These are phyloP conservation scores for Acanthosepion esculentum DNA, from an alignment of 2,888 invertebrate species.

Conservation along the genomic window DNA sequence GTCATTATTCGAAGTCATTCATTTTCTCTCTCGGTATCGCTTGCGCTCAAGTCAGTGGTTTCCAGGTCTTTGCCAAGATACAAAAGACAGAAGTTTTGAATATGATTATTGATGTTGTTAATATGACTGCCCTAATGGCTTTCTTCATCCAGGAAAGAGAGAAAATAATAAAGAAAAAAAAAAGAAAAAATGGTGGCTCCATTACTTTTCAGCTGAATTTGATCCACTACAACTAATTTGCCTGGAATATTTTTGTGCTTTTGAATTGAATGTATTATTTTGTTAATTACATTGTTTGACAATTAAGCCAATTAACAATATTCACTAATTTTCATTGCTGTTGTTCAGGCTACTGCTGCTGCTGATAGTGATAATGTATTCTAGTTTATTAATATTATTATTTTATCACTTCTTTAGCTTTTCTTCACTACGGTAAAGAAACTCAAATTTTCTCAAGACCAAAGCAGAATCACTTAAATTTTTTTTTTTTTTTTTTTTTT, in stretches of 20 bases:
- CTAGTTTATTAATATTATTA: background rate
- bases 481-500: background rate
- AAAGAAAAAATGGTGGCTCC: background rate
- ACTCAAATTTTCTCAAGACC: background rate
- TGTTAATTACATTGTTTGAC: constrained; percentile 18
- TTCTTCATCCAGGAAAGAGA: background rate
- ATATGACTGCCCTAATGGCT: background rate
- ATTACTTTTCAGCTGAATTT: background rate
- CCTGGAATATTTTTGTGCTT: background rate
- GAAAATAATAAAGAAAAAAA: background rate
- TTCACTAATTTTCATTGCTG: background rate
- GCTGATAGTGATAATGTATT: background rate
- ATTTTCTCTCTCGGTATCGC: background rate
- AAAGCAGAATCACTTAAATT: background rate
- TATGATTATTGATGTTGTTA: constrained; percentile 33
- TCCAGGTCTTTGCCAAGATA: background rate
- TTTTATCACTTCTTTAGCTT: too few species aligned
- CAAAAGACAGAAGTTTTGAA: constrained; percentile 33
- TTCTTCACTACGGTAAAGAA: background rate
- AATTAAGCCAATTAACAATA: background rate
- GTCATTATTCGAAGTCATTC: background rate
- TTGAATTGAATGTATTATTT: background rate
- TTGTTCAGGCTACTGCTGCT: background rate
- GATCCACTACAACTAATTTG: background rate
- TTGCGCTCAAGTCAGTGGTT: background rate